Conservation (phyloP, 2,113 vertebrate genomes). For the Grantiella picta region DNA sequence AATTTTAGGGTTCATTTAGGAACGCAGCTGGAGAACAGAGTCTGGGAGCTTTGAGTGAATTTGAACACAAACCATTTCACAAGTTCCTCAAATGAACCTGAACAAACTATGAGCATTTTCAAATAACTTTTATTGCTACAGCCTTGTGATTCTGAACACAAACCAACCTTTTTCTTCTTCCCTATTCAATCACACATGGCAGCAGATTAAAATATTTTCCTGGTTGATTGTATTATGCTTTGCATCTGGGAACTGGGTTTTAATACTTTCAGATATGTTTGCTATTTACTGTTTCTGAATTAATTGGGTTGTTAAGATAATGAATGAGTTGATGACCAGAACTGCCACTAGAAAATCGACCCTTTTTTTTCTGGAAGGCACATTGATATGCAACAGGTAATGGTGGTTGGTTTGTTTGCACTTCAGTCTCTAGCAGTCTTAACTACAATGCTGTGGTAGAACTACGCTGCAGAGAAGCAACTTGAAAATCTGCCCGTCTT, state of each 20-base stretch:
- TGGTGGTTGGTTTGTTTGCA: neutral
- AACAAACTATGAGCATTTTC: neutral
- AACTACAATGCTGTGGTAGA: neutral
- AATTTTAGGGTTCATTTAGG: neutral
- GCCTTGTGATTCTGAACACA: neutral
- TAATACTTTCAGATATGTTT: constrained; percentile 32
- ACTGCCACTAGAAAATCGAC: neutral
- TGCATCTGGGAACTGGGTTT: neutral
- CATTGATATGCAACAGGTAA: neutral
- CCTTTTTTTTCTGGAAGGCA: neutral
- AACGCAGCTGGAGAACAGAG: neutral
- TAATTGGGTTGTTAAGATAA: neutral
- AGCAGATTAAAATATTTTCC: constrained; percentile 50
- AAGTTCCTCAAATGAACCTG: neutral
- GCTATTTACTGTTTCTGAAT: neutral
- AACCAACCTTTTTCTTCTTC: neutral
- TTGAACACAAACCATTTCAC: neutral
- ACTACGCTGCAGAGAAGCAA: neutral
- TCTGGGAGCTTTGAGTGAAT: neutral
- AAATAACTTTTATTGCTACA: neutral
- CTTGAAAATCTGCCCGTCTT: neutral
- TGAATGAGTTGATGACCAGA: neutral
- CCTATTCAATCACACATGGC: neutral
- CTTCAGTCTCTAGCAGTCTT: neutral
- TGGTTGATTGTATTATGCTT: neutral